These are phyloP conservation scores for Drosophila neonasuta DNA, from an alignment of 2,888 invertebrate species.

Conservation along the genomic window DNA sequence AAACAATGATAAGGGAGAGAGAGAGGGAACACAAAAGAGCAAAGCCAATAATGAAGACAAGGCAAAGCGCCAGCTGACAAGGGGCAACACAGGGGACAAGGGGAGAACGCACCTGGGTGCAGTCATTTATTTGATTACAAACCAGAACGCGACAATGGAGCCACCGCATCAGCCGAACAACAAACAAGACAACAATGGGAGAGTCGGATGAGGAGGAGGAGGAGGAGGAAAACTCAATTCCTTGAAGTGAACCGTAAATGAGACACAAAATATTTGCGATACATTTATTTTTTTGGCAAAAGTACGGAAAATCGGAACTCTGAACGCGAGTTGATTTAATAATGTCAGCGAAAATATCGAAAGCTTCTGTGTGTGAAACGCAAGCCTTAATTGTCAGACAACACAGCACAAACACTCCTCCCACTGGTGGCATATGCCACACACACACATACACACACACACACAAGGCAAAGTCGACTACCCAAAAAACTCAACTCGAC, in stretches of 20 bases:
- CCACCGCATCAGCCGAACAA: slow-evolving; percentile 18
- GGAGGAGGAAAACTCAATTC: slow-evolving; percentile 24
- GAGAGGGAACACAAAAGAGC: slow-evolving; percentile 12
- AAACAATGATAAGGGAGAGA: slow-evolving; percentile 1
- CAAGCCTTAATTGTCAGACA: slow-evolving; percentile 49
- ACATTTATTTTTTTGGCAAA: slow-evolving; percentile 25
- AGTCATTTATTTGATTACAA: slow-evolving; percentile 74
- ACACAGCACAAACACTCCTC: slow-evolving; percentile 12
- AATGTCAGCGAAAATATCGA: slow-evolving; percentile 22
- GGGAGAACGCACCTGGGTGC: slow-evolving; percentile 59
- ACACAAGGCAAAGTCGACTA: slow-evolving; percentile 26
- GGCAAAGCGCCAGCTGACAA: slow-evolving; percentile 31
- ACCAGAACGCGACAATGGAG: slow-evolving; percentile 53
- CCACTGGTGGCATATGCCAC: slow-evolving; percentile 26
- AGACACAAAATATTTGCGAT: slow-evolving; percentile 51
- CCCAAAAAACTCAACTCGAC: slow-evolving; percentile 29
- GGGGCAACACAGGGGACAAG: slow-evolving; percentile 19
- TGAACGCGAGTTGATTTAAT: slow-evolving; percentile 52
- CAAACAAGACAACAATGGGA: slow-evolving; percentile 17
- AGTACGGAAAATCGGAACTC: background rate
- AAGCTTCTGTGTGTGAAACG: slow-evolving; percentile 12
- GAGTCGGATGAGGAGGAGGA: background rate
- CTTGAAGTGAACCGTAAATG: slow-evolving; percentile 27
- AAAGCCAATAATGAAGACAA: slow-evolving; percentile 65
- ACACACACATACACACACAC: slow-evolving; percentile 27